Base-by-base conservation (phyloP, 2,888 invertebrate species). In the Drepana falcataria region DNA sequence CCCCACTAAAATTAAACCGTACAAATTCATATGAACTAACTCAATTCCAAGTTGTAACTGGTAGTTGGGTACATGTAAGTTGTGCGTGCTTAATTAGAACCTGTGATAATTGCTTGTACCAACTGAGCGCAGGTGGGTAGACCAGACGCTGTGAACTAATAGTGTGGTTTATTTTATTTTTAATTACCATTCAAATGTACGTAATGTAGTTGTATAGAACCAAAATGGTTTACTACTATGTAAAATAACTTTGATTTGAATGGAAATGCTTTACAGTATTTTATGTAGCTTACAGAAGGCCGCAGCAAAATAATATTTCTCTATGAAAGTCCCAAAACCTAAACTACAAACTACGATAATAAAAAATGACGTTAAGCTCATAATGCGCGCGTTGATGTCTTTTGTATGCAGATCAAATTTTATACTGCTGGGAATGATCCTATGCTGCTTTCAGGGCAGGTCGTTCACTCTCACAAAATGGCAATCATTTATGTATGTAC, bases 331-430 rank as follows among this genome's bases (percentile, higher is more conserved):
- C 21, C 21, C 21, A 21, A 21, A 21, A 21, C 21, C 21, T 21
- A 21, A 21, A 21, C 21, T 21, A 21, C 21, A 21, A 21, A 21
- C 21, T 21, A 21, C 1, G 21, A 21, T 21, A 21, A 65, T 60
- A 56, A 47, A 58, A 65, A 61, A 56, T 51, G 58, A 58, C 59
- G 49, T 56, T 47, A 35, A 51, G 56, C 56, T 51, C 48, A 55
- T 58, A 63, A 64, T 61, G 59, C 55, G 68, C 78, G 72, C 86
- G 87, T 87, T 87, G 83, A 87, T 73, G 73, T 88, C 86, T 86
- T 87, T 86, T 87, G 75, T 81, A 79, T 65, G 65, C 65, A 59
- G 65, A 62, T 69, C 69, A 72, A 73, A 71, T 66, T 66, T 67
- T 70, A 73, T 59, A 60, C 63, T 59, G 65, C 64, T 58, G 59